These are phyloP conservation scores for Callipepla squamata DNA, from an alignment of 2,113 vertebrate species.

Conservation along the genomic window DNA sequence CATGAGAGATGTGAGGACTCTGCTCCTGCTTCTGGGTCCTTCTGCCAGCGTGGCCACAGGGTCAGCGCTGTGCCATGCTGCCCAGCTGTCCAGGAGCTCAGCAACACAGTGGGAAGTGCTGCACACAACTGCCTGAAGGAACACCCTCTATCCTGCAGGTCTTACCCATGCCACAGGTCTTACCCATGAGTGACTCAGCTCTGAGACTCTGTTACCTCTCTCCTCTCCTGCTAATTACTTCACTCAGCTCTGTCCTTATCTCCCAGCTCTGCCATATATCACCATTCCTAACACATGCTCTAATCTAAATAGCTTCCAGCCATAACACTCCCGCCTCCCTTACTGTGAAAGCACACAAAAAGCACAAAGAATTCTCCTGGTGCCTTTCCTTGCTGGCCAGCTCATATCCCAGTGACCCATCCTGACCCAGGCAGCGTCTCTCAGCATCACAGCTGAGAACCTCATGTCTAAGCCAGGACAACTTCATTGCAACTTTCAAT, in stretches of 20 bases:
- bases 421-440: neutral
- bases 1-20: neutral
- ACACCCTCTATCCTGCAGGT: too few relatives aligned
- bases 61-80: neutral
- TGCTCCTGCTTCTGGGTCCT: neutral
- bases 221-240: neutral
- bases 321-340: neutral
- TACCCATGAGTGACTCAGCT: neutral
- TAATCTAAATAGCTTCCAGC: neutral
- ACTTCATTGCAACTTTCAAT: neutral
- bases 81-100: neutral
- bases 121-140: neutral
- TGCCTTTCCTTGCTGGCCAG: too few relatives aligned
- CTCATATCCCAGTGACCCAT: neutral
- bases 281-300: neutral
- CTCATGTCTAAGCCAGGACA: neutral
- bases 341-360: neutral
- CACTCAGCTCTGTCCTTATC: neutral
- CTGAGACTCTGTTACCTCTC: neutral
- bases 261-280: neutral
- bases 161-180: neutral
- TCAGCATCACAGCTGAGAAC: neutral
- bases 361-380: neutral
- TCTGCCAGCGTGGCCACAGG: too few relatives aligned
- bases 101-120: accelerated